Evolutionary conservation across 1,140 invertebrate species (phyloP).

Genomic region (Polypedilum pembai): DNA sequence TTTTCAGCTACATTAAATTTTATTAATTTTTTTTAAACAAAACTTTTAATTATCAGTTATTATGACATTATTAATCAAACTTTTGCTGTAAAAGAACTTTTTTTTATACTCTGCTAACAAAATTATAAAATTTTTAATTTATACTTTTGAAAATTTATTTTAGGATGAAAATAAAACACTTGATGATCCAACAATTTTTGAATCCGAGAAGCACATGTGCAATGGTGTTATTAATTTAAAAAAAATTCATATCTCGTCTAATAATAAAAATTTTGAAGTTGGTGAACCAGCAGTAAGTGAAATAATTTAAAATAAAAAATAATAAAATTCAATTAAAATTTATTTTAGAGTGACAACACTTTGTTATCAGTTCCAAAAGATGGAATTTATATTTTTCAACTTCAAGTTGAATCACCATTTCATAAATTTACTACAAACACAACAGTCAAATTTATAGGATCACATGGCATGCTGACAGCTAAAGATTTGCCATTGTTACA

Average conservation of each 20-base stretch:
- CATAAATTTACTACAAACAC: constrained; percentile 47
- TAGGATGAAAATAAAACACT: constrained; percentile 32
- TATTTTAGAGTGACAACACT: constrained; percentile 39
- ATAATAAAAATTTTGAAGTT: not conserved
- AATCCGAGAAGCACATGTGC: constrained; percentile 27
- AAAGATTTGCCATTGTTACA: constrained; percentile 64
- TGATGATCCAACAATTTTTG: constrained; percentile 29
- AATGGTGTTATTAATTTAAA: not conserved
- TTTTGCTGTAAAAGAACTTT: too few species aligned
- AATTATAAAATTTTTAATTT: too few species aligned
- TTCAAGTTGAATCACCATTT: constrained; percentile 37
- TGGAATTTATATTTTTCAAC: constrained; percentile 50
- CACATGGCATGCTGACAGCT: constrained; percentile 65
- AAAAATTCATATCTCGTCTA: not conserved
- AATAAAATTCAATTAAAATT: not conserved
- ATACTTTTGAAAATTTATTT: constrained; percentile 33
- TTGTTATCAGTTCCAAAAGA: constrained; percentile 45
- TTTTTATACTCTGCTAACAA: too few species aligned
- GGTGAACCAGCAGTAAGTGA: not conserved
- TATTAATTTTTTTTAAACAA: too few species aligned
- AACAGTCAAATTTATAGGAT: constrained; percentile 56
- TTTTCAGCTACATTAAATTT: too few species aligned
- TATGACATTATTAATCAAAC: too few species aligned
- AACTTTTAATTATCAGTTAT: too few species aligned
- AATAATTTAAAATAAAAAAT: not conserved